Evolutionary conservation across 2,113 vertebrate species (phyloP).

Genomic region (Peromyscus maniculatus): DNA sequence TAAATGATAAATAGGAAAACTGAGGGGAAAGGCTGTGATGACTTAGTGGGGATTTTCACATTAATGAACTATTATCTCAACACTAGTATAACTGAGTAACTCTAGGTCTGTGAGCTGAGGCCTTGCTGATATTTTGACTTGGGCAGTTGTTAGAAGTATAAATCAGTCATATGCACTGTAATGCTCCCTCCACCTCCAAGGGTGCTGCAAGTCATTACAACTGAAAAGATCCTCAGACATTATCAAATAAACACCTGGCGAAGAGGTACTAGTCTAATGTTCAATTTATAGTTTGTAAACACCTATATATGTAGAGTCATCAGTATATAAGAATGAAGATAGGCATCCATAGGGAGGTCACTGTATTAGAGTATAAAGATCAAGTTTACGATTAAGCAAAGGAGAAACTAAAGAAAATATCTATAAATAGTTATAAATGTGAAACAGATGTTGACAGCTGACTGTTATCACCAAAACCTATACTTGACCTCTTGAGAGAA

Average conservation of each 20-base stretch:
- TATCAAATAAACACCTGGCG: neutral
- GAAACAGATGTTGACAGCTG: neutral
- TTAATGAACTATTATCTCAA: neutral
- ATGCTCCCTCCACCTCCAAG: accelerated
- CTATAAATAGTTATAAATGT: neutral
- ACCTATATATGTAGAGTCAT: neutral
- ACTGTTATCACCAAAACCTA: too few relatives aligned
- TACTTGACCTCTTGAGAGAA: neutral
- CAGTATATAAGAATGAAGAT: neutral
- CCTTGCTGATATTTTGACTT: neutral
- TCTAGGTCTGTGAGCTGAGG: neutral
- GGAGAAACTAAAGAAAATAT: neutral
- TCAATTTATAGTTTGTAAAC: neutral
- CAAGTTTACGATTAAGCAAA: neutral
- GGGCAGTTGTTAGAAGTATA: neutral
- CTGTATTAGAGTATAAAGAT: neutral
- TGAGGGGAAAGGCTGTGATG: too few relatives aligned
- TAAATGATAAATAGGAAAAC: neutral
- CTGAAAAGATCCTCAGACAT: neutral
- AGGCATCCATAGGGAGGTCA: neutral
- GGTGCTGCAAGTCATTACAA: neutral
- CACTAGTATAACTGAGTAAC: neutral
- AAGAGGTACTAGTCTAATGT: neutral
- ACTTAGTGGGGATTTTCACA: neutral
- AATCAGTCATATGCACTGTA: neutral